Evolutionary conservation across 2,888 invertebrate species (phyloP).

Genomic region (Pachycephus smyrnensis): DNA sequence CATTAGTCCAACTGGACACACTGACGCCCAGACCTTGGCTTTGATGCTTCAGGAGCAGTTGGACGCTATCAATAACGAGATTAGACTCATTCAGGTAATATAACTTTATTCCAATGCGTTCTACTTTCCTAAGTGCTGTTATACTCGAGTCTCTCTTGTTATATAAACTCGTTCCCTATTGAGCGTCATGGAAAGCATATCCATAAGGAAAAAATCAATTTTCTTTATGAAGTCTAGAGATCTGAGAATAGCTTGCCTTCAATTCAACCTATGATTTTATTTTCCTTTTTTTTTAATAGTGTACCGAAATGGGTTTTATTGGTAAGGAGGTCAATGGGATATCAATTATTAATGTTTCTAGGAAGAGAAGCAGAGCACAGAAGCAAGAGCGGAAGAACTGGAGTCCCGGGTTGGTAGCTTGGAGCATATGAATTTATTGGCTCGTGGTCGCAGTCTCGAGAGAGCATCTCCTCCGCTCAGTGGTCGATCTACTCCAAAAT

Average conservation of each 20-base stretch:
- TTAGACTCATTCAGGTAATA: constrained; percentile 74
- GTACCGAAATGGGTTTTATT: background rate
- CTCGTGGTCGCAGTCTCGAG: constrained; percentile 76
- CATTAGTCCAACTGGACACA: constrained; percentile 76
- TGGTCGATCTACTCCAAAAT: constrained; percentile 88
- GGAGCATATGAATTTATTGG: constrained; percentile 91
- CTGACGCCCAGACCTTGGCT: constrained; percentile 97
- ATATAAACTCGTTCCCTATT: background rate
- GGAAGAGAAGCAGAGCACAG: constrained; percentile 97
- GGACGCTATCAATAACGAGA: constrained; percentile 99
- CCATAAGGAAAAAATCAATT: background rate
- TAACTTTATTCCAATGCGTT: constrained; percentile 12
- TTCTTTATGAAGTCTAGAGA: background rate
- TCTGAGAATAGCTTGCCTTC: background rate
- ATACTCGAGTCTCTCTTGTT: background rate
- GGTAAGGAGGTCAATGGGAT: background rate
- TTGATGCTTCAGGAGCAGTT: constrained; percentile 99
- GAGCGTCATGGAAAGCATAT: background rate
- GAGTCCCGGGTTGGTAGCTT: constrained; percentile 96
- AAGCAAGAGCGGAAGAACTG: constrained; percentile 96
- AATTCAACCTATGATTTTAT: background rate
- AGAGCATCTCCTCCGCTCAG: constrained; percentile 86
- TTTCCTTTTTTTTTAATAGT: background rate
- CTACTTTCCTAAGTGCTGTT: background rate
- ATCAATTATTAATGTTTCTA: constrained; percentile 63